Base-by-base conservation (phyloP, 2,797 vertebrate genomes). In the Spea hammondii region DNA sequence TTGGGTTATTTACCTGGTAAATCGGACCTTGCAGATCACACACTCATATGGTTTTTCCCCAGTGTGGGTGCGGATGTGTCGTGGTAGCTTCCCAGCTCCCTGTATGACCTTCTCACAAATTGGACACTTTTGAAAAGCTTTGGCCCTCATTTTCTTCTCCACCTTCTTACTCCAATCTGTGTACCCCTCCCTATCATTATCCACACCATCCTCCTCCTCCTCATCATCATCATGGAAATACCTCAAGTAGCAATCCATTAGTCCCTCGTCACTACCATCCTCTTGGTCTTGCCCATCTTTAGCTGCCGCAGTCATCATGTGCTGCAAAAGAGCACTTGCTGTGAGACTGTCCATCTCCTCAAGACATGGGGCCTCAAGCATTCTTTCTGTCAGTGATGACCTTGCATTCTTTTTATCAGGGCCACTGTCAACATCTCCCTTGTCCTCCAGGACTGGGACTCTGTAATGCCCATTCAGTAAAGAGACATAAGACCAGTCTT, bases 201-300 rank as follows among this genome's bases (percentile, higher is more conserved):
- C 93, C 9, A 93, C 89, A 1, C 96, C 95, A 12, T 96, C 93
- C 5, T 94, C 94, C 49, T 74, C 74, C 66, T 77, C 70, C 8
- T 92, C 89, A 0, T 96, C 95, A 12, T 96, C 93, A 6, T 94
- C 94, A 89, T 95, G 94, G 88, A 98, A 98, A 89, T 98, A 99
- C 92, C 98, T 98, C 95, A 98, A 97, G 94, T 98, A 98, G 96
- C 97, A 97, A 92, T 98, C 97, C 94, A 98, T 91, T 32, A 97
- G 95, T 13, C 93, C 95, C 12, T 97, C 95, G 74, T 92, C 93
- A 0, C 91, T 94, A 4, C 95, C 94, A 1, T 93, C 91, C 6
- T 94, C 92, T 1, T 91, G 88, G 0, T 89, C 89, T 1, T 91
- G 91, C 83, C 93, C 93, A 68, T 96, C 93, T 83, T 93, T 91